phyloP scores from a whole-genome alignment of 2,888 invertebrate species.

The Pinctada fucata region DNA sequence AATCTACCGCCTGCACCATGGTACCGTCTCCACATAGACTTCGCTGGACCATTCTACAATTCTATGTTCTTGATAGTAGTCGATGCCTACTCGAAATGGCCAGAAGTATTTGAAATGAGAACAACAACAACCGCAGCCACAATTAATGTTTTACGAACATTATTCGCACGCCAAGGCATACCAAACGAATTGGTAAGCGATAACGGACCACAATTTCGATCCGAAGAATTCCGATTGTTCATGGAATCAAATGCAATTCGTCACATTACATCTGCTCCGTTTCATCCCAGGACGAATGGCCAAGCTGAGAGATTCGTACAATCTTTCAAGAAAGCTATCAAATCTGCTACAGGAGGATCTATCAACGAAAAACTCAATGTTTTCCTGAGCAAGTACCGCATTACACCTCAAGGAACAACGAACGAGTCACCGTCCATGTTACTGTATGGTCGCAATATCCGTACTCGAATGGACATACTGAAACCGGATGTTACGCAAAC shows the following conservation, averaged over 20 bases:
- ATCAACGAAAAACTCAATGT: slow-evolving; percentile 14
- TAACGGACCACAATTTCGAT: slow-evolving; percentile 34
- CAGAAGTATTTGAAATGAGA: slow-evolving; percentile 61
- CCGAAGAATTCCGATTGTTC: slow-evolving; percentile 14
- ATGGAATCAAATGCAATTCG: slow-evolving; percentile 8
- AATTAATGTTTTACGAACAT: slow-evolving; percentile 30
- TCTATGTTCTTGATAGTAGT: slow-evolving; percentile 71
- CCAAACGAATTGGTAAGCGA: slow-evolving; percentile 42
- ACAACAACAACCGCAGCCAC: slow-evolving; percentile 16
- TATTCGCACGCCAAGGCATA: slow-evolving; percentile 44
- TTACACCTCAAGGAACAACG: slow-evolving; percentile 22
- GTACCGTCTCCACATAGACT: slow-evolving; percentile 77
- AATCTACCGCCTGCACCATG: slow-evolving; percentile 63
- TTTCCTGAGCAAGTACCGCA: slow-evolving; percentile 14
- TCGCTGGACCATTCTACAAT: slow-evolving; percentile 69
- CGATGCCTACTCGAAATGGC: slow-evolving; percentile 77
- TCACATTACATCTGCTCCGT: slow-evolving; percentile 22
- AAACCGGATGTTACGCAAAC: slow-evolving; percentile 15
- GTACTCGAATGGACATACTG: slow-evolving; percentile 11
- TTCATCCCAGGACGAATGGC: slow-evolving; percentile 42
- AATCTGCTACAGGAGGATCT: slow-evolving; percentile 18
- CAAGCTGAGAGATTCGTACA: slow-evolving; percentile 49
- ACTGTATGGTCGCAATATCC: slow-evolving; percentile 8
- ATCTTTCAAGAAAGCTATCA: slow-evolving; percentile 38
- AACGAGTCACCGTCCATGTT: slow-evolving; percentile 17